Conservation (phyloP, 2,113 vertebrate species). For the Pionites leucogaster region DNA sequence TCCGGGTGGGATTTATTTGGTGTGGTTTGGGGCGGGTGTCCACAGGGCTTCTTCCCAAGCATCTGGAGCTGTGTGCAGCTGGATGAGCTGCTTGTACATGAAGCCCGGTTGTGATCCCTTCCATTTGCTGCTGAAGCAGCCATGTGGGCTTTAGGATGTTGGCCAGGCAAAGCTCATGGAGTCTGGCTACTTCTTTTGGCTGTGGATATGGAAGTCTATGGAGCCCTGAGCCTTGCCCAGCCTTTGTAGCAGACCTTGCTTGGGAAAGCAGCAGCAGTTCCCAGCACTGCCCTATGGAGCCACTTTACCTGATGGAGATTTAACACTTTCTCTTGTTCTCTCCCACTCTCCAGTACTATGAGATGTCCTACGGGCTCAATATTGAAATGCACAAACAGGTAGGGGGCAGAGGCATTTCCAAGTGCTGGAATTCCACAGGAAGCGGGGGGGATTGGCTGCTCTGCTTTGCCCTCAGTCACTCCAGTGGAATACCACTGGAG, state of each 20-base stretch:
- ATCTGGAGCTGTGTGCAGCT: conserved; percentile 29
- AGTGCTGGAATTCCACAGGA: background rate
- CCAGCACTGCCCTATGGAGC: background rate
- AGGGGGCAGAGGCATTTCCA: background rate
- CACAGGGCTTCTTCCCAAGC: background rate
- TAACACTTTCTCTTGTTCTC: background rate
- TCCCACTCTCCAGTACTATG: conserved; percentile 83
- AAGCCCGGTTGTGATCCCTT: background rate
- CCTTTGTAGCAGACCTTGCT: background rate
- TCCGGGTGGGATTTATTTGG: background rate
- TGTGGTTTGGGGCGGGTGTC: too few relatives aligned
- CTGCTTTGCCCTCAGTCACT: background rate
- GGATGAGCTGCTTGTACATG: background rate
- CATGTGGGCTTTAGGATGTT: background rate
- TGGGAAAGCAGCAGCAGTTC: background rate
- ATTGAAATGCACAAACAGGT: conserved; percentile 99
- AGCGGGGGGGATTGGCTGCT: background rate
- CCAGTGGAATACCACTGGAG: background rate
- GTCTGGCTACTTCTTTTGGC: background rate
- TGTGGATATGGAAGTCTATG: background rate
- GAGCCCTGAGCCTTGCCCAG: background rate
- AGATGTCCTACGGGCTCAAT: conserved; percentile 97
- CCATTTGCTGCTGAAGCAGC: background rate
- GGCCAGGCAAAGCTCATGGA: background rate
- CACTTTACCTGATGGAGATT: background rate